A percentile compares a stretch with the other conserved stretches of the same genome.
Conservation (phyloP, 2,797 vertebrate genomes). For the Myioborus melanocephalus region DNA sequence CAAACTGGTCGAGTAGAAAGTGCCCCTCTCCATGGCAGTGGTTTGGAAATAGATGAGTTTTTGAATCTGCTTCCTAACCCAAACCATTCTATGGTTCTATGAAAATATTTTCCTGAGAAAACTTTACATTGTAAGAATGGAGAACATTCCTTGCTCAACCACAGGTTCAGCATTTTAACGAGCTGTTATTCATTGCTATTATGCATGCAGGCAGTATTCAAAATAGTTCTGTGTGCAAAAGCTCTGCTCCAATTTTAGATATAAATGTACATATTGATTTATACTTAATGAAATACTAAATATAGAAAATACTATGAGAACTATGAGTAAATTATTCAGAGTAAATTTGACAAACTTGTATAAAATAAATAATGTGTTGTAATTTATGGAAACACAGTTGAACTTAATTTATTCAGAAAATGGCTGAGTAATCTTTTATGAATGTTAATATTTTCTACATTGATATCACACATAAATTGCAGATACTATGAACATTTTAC, state of each 20-base stretch:
- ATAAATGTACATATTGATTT: slow-evolving; percentile 32
- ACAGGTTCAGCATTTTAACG: neutral
- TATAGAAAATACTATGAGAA: slow-evolving; percentile 2
- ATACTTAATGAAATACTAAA: slow-evolving; percentile 26
- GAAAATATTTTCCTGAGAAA: neutral
- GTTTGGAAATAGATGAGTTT: neutral
- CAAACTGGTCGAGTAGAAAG: neutral
- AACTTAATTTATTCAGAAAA: neutral
- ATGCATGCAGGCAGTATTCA: neutral
- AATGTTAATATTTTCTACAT: neutral
- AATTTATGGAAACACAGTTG: neutral
- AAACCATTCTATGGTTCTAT: neutral
- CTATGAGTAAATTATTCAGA: slow-evolving; percentile 10
- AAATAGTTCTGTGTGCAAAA: neutral
- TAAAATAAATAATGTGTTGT: slow-evolving; percentile 13
- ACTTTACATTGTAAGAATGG: neutral
- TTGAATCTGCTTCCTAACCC: neutral
- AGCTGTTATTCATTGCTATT: neutral
- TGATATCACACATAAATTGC: neutral
- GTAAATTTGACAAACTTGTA: slow-evolving; percentile 11
- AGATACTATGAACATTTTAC: neutral
- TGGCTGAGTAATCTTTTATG: neutral
- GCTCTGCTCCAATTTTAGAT: neutral
- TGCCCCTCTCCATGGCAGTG: neutral
- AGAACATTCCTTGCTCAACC: neutral